Evolutionary conservation across 2,113 vertebrate species (phyloP).

Genomic region (Speoplatyrhinus poulsoni): DNA sequence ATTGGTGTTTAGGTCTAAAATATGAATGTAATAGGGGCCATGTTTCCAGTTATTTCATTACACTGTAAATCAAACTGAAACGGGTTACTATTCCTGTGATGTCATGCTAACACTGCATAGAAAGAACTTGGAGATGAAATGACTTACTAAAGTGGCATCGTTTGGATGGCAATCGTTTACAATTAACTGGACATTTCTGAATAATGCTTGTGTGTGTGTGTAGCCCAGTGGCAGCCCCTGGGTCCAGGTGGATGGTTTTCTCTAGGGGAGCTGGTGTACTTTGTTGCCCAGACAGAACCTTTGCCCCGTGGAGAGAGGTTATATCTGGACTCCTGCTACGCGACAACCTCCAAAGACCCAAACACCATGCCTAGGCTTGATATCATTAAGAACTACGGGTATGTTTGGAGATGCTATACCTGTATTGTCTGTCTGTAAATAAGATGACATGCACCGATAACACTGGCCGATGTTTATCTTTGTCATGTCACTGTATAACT

Average conservation of each 20-base stretch:
- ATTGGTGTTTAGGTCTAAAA: no score
- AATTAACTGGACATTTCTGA: background rate
- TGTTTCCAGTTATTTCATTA: no score
- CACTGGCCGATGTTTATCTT: background rate
- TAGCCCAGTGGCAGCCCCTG: slow-evolving; percentile 59
- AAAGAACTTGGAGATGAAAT: background rate
- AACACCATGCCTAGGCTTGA: slow-evolving; percentile 32
- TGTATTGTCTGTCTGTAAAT: background rate
- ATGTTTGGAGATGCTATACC: background rate
- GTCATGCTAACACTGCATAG: no score
- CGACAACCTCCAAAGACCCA: slow-evolving; percentile 45
- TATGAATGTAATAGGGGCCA: no score
- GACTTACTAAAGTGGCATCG: background rate
- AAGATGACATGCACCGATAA: background rate
- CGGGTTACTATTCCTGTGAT: no score
- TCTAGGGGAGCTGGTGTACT: slow-evolving; percentile 64
- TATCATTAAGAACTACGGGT: slow-evolving; percentile 58
- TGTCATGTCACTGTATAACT: background rate
- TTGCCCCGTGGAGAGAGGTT: slow-evolving; percentile 44
- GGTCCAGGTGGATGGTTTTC: slow-evolving; percentile 27
- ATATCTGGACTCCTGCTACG: slow-evolving; percentile 61
- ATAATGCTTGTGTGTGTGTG: background rate
- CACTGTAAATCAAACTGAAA: no score
- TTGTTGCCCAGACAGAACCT: slow-evolving; percentile 37
- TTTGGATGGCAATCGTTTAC: background rate